phyloP scores from a whole-genome alignment of 2,113 vertebrate species.

The Caretta caretta region DNA sequence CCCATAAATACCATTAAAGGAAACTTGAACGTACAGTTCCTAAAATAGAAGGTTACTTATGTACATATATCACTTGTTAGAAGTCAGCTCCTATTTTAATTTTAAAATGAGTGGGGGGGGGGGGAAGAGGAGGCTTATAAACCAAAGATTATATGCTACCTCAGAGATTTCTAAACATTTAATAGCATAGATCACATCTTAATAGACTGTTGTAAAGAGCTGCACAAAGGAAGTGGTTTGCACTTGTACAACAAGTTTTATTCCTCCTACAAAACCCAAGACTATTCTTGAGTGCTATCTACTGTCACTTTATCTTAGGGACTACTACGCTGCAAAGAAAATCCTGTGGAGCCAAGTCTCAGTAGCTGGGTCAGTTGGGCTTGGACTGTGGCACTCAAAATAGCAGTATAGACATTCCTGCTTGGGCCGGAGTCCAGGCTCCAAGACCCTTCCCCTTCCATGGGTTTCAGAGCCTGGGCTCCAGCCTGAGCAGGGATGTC shows the following conservation, averaged over 20 bases:
- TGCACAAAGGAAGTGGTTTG: neutral
- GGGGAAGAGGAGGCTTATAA: neutral
- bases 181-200: neutral
- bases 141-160: neutral
- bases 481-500: too few species aligned
- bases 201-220: neutral
- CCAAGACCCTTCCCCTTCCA: too few species aligned
- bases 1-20: neutral
- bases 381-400: neutral
- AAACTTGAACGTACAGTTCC: neutral
- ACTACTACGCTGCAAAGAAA: neutral
- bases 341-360: neutral
- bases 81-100: neutral
- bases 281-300: neutral
- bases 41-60: neutral
- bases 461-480: neutral
- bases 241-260: fast-evolving
- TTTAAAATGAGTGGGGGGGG: neutral
- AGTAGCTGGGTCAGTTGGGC: neutral
- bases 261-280: neutral
- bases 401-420: neutral
- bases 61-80: neutral
- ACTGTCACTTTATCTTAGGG: neutral
- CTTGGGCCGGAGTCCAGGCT: too few species aligned
- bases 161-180: neutral